Evolutionary conservation across 2,888 invertebrate genomes (phyloP).

Genomic region (Alitta virens): DNA sequence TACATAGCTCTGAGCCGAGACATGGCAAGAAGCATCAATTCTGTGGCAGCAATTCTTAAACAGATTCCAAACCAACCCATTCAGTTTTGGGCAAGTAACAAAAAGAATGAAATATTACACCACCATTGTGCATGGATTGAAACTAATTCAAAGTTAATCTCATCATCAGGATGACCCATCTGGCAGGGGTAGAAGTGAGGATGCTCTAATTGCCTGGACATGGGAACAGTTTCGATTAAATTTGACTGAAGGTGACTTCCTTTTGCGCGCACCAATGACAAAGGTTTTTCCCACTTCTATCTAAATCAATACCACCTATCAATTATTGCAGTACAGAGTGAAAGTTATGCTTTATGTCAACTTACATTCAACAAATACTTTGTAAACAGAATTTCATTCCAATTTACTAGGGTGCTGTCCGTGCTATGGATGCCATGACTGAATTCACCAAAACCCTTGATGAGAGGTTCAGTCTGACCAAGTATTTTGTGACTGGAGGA

Average conservation of each 20-base stretch:
- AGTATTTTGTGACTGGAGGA: not conserved
- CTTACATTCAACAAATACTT: too few species aligned
- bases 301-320: too few species aligned
- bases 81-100: not conserved
- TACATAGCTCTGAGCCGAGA: not conserved
- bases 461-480: not conserved
- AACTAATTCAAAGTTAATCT: too few species aligned
- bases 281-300: not conserved
- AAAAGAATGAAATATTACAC: not conserved
- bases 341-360: too few species aligned
- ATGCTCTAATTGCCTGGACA: not conserved
- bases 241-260: not conserved
- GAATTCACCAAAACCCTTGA: not conserved
- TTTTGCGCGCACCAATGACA: not conserved
- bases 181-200: not conserved
- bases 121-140: too few species aligned
- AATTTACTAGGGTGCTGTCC: not conserved
- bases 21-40: not conserved
- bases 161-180: not conserved
- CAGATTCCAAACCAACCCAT: slow-evolving; percentile 3
- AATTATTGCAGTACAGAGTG: too few species aligned
- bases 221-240: not conserved
- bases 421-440: not conserved
- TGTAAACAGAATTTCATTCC: too few species aligned
- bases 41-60: not conserved